phyloP scores from a whole-genome alignment of 2,113 vertebrate genomes.

The Halcyon malimbica region DNA sequence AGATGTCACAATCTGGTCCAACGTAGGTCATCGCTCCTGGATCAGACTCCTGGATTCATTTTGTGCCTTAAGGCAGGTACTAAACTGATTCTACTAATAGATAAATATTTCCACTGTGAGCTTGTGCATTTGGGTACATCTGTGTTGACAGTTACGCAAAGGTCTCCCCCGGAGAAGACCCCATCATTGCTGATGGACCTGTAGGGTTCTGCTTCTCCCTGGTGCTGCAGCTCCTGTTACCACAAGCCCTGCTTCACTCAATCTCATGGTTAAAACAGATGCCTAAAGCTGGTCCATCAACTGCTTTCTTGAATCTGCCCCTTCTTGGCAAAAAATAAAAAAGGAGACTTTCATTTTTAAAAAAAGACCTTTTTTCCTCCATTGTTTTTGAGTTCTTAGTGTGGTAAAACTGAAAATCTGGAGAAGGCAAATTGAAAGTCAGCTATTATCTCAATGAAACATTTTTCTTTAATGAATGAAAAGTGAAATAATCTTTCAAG shows the following conservation, averaged over 20 bases:
- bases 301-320: not conserved
- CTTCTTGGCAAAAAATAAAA: not conserved
- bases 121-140: not conserved
- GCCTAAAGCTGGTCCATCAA: not conserved
- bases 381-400: not conserved
- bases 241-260: not conserved
- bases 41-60: not conserved
- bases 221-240: not conserved
- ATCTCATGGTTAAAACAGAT: not conserved
- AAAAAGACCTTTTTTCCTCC: not conserved
- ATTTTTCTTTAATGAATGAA: not conserved
- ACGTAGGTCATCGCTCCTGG: not conserved
- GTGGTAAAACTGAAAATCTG: not conserved
- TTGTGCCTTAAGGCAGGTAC: not conserved
- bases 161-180: not conserved
- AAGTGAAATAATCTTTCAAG: not conserved
- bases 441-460: not conserved
- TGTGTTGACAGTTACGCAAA: not conserved
- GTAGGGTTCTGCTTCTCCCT: not conserved
- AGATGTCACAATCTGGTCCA: not conserved
- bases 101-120: not conserved
- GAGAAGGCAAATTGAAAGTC: not conserved
- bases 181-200: accelerated
- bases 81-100: not conserved
- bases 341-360: accelerated